Conservation (phyloP, 2,113 vertebrate species). For the Seriola quinqueradiata region DNA sequence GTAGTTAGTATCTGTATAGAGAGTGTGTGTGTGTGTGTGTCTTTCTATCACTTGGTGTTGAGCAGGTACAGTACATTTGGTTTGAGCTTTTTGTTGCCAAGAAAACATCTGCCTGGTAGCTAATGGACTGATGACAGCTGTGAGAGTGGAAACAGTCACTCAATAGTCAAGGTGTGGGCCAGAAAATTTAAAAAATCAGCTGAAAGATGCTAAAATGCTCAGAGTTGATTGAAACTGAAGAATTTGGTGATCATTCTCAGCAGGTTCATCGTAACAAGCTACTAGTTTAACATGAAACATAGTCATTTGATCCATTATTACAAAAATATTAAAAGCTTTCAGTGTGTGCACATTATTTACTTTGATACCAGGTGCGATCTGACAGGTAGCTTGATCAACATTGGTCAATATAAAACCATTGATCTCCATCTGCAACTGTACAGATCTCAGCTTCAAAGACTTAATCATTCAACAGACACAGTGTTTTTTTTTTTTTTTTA, state of each 20-base stretch:
- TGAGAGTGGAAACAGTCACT: no score
- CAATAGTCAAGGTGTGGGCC: not conserved
- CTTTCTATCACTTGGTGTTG: no score
- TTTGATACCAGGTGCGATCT: not conserved
- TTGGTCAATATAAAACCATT: not conserved
- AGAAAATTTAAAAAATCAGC: not conserved
- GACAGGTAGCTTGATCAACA: not conserved
- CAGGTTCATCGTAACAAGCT: not conserved
- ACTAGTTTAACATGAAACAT: not conserved
- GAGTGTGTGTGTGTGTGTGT: no score
- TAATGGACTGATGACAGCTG: no score
- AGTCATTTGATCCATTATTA: not conserved
- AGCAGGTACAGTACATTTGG: no score
- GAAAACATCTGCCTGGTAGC: no score
- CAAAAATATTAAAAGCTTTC: not conserved
- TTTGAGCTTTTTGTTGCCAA: no score
- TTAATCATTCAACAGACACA: not conserved
- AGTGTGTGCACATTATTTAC: not conserved
- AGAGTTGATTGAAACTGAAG: not conserved
- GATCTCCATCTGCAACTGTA: not conserved
- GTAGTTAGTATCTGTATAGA: no score
- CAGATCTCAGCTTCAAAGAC: slow-evolving; percentile 6
- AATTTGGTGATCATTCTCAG: not conserved
- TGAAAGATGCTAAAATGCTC: no score
- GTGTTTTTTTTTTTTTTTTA: slow-evolving; percentile 15